These are phyloP conservation scores for Meda fulgida DNA, from an alignment of 2,797 vertebrate species.

Conservation along the genomic window DNA sequence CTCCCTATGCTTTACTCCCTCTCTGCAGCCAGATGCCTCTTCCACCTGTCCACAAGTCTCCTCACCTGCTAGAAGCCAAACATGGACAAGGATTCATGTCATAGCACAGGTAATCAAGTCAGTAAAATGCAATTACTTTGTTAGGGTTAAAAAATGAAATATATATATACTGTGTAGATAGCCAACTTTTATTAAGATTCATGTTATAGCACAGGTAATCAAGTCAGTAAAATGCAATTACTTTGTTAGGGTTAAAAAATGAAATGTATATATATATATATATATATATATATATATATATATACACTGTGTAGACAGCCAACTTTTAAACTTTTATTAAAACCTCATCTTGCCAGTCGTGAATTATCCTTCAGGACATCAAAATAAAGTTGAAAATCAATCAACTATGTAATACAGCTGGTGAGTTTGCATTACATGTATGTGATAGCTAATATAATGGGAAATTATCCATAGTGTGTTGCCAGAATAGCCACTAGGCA, in stretches of 20 bases:
- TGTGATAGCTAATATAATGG: neutral
- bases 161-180: neutral
- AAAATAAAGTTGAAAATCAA: neutral
- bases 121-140: neutral
- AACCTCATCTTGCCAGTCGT: neutral
- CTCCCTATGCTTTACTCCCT: neutral
- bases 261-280: too few relatives aligned
- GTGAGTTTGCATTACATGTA: neutral
- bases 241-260: too few relatives aligned
- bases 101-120: neutral
- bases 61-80: neutral
- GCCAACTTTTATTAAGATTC: neutral
- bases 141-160: neutral
- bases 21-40: neutral
- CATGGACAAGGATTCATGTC: neutral
- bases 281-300: too few relatives aligned
- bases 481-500: neutral
- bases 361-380: neutral
- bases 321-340: neutral
- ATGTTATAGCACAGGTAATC: too few relatives aligned
- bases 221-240: too few relatives aligned
- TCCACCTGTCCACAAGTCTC: neutral
- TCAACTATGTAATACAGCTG: neutral
- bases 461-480: neutral
- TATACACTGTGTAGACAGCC: neutral